These are phyloP conservation scores for Narcine bancroftii DNA, from an alignment of 2,113 vertebrate genomes.

Conservation along the genomic window DNA sequence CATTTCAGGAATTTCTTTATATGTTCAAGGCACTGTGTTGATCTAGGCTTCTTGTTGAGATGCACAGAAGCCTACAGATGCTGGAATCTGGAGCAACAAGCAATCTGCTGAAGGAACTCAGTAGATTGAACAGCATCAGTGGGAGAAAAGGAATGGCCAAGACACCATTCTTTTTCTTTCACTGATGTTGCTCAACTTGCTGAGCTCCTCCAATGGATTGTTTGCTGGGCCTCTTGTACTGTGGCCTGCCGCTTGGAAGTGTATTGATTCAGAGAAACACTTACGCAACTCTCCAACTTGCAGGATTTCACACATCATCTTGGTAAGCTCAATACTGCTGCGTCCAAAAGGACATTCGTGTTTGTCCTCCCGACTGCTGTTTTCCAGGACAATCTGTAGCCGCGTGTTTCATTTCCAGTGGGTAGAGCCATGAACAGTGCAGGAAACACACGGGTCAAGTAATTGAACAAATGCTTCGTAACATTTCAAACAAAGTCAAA, in stretches of 20 bases:
- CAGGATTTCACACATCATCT: conserved; percentile 90
- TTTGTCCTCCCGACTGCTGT: conserved; percentile 93
- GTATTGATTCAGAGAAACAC: conserved; percentile 44
- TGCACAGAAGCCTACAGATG: no score
- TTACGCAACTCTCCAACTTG: conserved; percentile 96
- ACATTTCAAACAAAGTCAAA: neutral
- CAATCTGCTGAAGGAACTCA: no score
- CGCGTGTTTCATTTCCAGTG: neutral
- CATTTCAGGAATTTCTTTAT: neutral
- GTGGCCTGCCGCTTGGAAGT: neutral
- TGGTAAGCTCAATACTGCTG: conserved; percentile 91
- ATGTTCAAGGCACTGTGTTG: neutral
- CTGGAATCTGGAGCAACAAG: no score
- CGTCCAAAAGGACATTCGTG: conserved; percentile 96
- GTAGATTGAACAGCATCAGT: no score
- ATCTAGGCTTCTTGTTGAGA: neutral
- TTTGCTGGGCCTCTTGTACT: no score
- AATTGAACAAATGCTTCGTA: neutral
- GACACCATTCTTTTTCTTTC: no score
- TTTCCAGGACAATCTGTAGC: conserved; percentile 85
- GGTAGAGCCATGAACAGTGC: neutral
- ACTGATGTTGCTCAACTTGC: no score
- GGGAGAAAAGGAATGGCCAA: no score
- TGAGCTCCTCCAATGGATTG: no score
- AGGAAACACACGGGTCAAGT: neutral